These are phyloP conservation scores for Cecidostiba fungosa DNA, from an alignment of 2,888 invertebrate species.

Conservation along the genomic window DNA sequence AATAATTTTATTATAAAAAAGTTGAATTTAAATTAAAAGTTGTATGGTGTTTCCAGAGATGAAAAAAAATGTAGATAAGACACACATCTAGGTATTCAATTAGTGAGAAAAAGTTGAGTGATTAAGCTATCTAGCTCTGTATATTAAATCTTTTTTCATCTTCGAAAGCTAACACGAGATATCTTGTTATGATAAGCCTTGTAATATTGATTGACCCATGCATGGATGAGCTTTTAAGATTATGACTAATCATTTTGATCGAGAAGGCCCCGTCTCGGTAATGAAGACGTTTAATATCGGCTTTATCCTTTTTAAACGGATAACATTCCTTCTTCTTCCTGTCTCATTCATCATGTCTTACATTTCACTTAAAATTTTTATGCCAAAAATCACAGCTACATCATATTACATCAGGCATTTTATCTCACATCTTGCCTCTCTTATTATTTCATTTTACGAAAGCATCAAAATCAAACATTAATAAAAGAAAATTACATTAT, in stretches of 20 bases:
- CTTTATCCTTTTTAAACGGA: conserved; percentile 15
- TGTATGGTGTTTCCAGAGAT: no score
- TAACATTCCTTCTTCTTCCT: conserved; percentile 18
- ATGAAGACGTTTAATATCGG: conserved; percentile 30
- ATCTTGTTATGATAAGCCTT: conserved; percentile 35
- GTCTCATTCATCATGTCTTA: conserved; percentile 39
- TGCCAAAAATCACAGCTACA: no score
- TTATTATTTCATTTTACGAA: neutral
- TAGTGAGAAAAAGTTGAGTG: neutral
- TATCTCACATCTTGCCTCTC: no score
- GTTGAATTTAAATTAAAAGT: no score
- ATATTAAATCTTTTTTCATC: conserved; percentile 8
- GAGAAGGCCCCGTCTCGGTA: neutral
- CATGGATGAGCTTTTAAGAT: conserved; percentile 15
- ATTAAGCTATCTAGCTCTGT: neutral
- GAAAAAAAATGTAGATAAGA: neutral
- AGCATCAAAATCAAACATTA: neutral
- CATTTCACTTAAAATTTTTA: neutral
- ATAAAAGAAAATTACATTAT: conserved; percentile 3
- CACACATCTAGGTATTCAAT: neutral
- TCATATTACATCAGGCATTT: neutral
- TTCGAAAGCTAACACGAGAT: neutral
- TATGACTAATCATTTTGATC: conserved; percentile 46
- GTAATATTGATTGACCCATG: conserved; percentile 48
- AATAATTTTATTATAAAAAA: neutral